phyloP scores from a whole-genome alignment of 2,113 vertebrate genomes.

The Brachypteracias leptosomus region DNA sequence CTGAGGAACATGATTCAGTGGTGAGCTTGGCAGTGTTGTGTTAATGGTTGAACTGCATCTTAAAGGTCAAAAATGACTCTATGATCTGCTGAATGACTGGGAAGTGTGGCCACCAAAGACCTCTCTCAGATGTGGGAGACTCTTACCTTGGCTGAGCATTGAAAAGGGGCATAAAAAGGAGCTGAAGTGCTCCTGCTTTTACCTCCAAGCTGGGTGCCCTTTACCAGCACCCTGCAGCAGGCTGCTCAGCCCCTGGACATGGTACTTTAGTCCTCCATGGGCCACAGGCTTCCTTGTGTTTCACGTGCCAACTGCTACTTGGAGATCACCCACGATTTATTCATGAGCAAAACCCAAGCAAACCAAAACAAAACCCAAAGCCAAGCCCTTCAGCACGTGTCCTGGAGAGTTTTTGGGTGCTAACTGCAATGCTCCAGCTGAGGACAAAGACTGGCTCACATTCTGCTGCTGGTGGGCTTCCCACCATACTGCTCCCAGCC shows the following conservation, averaged over 20 bases:
- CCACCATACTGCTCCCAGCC: constrained; percentile 15
- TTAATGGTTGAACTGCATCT: background rate
- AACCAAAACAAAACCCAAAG: constrained; percentile 33
- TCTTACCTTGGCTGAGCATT: background rate
- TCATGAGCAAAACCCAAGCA: constrained; percentile 13
- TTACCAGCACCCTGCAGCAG: background rate
- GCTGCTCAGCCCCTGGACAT: background rate
- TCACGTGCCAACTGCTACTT: background rate
- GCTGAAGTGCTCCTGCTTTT: background rate
- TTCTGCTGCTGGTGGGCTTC: constrained; percentile 22
- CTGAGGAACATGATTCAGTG: background rate
- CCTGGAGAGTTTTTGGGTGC: background rate
- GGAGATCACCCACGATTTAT: constrained; percentile 16
- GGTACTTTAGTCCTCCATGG: background rate
- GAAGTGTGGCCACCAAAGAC: background rate
- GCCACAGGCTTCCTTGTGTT: background rate
- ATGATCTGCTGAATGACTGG: background rate
- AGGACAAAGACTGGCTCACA: constrained; percentile 32
- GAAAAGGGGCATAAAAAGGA: background rate
- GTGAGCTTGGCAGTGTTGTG: background rate
- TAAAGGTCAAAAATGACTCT: background rate
- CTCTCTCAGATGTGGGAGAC: background rate
- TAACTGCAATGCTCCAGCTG: constrained; percentile 34
- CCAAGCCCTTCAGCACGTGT: background rate
- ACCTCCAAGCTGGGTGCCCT: background rate